phyloP scores from a whole-genome alignment of 2,888 invertebrate genomes.

The Cephus nigrinus region DNA sequence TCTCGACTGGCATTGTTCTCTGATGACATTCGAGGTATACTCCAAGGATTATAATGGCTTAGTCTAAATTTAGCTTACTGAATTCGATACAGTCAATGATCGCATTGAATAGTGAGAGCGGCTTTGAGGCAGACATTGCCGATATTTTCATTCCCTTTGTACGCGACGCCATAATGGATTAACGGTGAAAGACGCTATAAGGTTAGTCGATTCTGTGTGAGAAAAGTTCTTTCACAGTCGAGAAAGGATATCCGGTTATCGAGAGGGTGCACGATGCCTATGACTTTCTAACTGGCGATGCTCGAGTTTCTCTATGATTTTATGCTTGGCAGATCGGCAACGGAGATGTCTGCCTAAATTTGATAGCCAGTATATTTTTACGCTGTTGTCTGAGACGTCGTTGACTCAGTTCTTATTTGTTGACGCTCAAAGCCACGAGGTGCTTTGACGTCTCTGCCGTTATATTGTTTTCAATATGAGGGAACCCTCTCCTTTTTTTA shows the following conservation, averaged over 20 bases:
- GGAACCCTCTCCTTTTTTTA: too few relatives aligned
- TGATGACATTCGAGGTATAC: neutral
- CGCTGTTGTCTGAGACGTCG: neutral
- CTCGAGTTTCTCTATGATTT: neutral
- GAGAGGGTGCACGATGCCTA: neutral
- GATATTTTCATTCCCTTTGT: neutral
- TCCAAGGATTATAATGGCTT: neutral
- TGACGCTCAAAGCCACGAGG: neutral
- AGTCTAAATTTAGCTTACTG: neutral
- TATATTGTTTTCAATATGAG: too few relatives aligned
- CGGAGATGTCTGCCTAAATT: neutral
- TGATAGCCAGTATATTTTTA: neutral
- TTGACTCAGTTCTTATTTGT: neutral
- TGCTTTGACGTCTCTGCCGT: neutral
- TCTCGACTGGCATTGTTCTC: neutral
- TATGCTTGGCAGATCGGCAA: neutral
- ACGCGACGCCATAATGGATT: neutral
- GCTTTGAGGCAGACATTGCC: neutral
- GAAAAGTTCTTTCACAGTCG: neutral
- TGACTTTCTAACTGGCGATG: neutral
- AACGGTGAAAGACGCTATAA: neutral
- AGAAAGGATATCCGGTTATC: neutral
- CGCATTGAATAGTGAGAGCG: neutral
- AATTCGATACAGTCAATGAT: neutral
- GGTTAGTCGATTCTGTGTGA: neutral